Evolutionary conservation across 2,797 vertebrate species (phyloP).

Genomic region (Falco concolor): DNA sequence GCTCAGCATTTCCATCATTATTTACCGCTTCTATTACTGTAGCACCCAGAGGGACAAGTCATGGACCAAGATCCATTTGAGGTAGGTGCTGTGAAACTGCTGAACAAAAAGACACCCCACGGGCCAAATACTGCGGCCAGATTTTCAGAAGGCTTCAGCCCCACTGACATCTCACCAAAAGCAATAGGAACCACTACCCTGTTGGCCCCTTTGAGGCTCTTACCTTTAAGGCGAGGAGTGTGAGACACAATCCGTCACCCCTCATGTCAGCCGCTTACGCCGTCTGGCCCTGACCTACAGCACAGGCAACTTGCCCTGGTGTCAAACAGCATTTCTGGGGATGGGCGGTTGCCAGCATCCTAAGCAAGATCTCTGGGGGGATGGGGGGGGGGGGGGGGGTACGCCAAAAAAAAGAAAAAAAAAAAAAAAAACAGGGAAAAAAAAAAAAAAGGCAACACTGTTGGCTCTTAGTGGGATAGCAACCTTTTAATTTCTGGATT

Average conservation of each 20-base stretch:
- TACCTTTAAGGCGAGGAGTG: background rate
- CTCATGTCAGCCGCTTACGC: constrained; percentile 1
- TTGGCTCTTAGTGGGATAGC: constrained; percentile 64
- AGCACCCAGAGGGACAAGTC: background rate
- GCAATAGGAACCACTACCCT: background rate
- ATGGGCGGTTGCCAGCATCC: background rate
- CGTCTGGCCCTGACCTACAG: background rate
- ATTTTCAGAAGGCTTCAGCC: background rate
- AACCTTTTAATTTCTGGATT: constrained; percentile 33
- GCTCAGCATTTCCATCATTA: background rate
- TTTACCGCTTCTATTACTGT: background rate
- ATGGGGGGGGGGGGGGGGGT: accelerated
- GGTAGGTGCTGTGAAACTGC: constrained; percentile 15
- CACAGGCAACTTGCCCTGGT: background rate
- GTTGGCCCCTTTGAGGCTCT: background rate
- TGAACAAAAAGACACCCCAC: background rate
- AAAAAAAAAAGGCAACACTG: background rate
- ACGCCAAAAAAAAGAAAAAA: accelerated
- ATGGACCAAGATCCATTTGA: background rate
- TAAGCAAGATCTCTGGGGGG: background rate
- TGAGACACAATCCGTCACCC: background rate
- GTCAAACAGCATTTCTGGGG: background rate
- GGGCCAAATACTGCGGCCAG: background rate
- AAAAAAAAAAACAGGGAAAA: no score
- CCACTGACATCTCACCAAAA: background rate